Base-by-base conservation (phyloP, 2,113 vertebrate species). In the Gobiocypris rarus region DNA sequence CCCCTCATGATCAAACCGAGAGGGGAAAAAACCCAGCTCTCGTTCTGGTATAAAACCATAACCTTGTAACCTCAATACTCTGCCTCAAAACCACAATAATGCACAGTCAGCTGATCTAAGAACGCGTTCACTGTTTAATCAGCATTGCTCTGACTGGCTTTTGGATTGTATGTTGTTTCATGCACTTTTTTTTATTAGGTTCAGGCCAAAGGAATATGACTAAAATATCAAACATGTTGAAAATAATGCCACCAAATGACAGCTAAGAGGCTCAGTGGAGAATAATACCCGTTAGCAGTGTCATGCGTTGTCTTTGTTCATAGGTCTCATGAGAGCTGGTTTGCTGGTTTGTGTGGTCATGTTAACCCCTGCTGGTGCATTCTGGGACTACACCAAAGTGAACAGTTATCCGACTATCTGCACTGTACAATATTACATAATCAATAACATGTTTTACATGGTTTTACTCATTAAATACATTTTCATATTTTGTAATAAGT, bases 331-430 rank as follows among this genome's bases (percentile, higher is more conserved):
- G 31, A 31, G 8, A 31, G 8, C 17, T 5, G 17, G 34, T 22
- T 67, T 69, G 65, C 34, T 73, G 69, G 2, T 48, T 48, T 15
- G 41, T n/a, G 4, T 48, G 41, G n/a, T 13, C 13, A 26, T 73
- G 69, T 9, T 73, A 11, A n/a, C 69, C 69, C 13, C 69, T 73
- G 22, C 69, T 73, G 69, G 69, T 48, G 13, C n/a, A 8, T 73
- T 73, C 11, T 8, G 41, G 14, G 45, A 48, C 41, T 73, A 48
- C 65, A 41, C 19, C 34, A n/a, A 22, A 22, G 2, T 8, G 22
- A 6, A 69, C 17, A 38, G 17, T 10, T 38, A 19, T 34, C 34
- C 34, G 4, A 34, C 3, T 38, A 19, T 38, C 38, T 38, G 38
- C 5, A 7, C 38, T 38, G 38, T 38, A 38, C 4, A 38, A 38